Conservation (phyloP, 2,888 invertebrate genomes). For the Eristalis arbustorum region DNA sequence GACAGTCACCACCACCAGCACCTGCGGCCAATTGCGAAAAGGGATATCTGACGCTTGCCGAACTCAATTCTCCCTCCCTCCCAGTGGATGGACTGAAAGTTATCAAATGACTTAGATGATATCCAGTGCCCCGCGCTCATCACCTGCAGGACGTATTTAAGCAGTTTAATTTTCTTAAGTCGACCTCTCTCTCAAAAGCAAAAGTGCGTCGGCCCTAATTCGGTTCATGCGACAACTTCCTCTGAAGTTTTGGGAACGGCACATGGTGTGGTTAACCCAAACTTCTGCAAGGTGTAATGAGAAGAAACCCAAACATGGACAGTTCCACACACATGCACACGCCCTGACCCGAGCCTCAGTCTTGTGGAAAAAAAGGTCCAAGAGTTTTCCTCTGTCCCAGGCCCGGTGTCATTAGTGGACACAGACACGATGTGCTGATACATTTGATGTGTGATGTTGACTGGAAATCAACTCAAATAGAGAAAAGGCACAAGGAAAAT, state of each 20-base stretch:
- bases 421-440: not conserved
- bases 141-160: not conserved
- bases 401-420: not conserved
- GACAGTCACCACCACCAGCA: not conserved
- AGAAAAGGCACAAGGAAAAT: not conserved
- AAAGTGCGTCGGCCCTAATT: not conserved
- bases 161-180: not conserved
- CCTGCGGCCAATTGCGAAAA: not conserved
- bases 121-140: not conserved
- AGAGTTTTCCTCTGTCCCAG: not conserved
- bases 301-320: not conserved
- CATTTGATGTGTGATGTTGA: not conserved
- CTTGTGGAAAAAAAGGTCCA: not conserved
- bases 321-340: not conserved
- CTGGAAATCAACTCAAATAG: not conserved
- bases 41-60: not conserved
- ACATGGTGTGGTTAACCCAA: not conserved
- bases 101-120: not conserved
- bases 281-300: not conserved
- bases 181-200: not conserved
- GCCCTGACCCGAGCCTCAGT: not conserved
- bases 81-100: not conserved
- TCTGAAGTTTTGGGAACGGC: not conserved
- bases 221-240: not conserved
- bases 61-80: not conserved